Evolutionary conservation across 2,113 vertebrate species (phyloP).

Genomic region (Peromyscus maniculatus): DNA sequence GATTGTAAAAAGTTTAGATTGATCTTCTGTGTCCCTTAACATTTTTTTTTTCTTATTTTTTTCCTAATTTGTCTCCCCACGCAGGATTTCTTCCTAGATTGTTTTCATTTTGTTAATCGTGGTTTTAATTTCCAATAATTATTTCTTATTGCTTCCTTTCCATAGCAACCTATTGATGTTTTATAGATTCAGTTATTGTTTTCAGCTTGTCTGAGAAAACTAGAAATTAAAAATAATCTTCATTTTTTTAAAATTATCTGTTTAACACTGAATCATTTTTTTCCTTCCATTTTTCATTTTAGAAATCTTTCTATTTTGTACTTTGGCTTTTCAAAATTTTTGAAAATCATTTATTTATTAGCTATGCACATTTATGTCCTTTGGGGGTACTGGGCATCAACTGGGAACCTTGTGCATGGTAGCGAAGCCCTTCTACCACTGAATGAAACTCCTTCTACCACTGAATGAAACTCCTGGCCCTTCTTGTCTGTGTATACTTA

Average conservation of each 20-base stretch:
- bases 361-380: not conserved
- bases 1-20: no score
- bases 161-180: not conserved
- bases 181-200: slow-evolving; percentile 11
- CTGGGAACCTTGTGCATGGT: no score
- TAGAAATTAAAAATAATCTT: not conserved
- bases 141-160: not conserved
- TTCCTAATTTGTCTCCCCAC: not conserved
- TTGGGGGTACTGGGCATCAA: not conserved
- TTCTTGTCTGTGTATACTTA: no score
- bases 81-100: not conserved
- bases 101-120: no score
- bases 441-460: not conserved
- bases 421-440: not conserved
- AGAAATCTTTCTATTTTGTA: not conserved
- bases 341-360: not conserved
- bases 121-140: no score
- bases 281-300: fast-evolving
- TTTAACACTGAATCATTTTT: not conserved
- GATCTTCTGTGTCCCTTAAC: not conserved
- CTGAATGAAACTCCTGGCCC: no score
- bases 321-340: not conserved
- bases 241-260: not conserved
- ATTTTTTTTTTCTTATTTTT: no score
- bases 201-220: slow-evolving; percentile 39